Evolutionary conservation across 2,797 vertebrate genomes (phyloP).

Genomic region (Urophycis tenuis): DNA sequence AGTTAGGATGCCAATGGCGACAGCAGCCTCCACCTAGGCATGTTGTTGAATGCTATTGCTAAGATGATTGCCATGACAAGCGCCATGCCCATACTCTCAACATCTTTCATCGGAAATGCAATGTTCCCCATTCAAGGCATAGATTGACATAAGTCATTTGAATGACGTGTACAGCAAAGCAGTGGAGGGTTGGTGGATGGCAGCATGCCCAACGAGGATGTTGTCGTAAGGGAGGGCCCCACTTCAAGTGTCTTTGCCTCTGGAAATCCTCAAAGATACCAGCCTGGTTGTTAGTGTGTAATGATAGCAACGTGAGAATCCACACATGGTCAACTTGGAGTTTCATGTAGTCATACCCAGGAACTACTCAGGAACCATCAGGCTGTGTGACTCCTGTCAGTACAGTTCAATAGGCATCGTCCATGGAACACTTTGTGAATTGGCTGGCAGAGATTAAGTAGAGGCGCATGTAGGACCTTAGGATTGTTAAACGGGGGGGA

Average conservation of each 20-base stretch:
- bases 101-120: conserved; percentile 24
- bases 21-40: conserved; percentile 49
- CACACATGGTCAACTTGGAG: conserved; percentile 34
- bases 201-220: neutral
- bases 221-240: conserved; percentile 3
- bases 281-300: conserved; percentile 27
- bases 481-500: neutral
- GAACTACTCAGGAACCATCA: conserved; percentile 69
- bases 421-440: conserved; percentile 31
- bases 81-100: conserved; percentile 7
- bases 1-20: conserved; percentile 44
- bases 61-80: conserved; percentile 39
- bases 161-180: neutral
- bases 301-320: conserved; percentile 26
- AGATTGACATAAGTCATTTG: neutral
- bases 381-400: conserved; percentile 46
- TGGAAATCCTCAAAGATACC: conserved; percentile 22
- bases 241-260: conserved; percentile 9
- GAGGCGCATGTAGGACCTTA: conserved; percentile 39
- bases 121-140: conserved; percentile 2
- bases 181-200: neutral
- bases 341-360: conserved; percentile 46
- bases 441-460: conserved; percentile 35
- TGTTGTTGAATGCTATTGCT: conserved; percentile 46
- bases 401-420: conserved; percentile 39